Evolutionary conservation across 2,113 vertebrate genomes (phyloP), one percentile per base, ranked within the genome.

Genomic region (Sorex araneus): DNA sequence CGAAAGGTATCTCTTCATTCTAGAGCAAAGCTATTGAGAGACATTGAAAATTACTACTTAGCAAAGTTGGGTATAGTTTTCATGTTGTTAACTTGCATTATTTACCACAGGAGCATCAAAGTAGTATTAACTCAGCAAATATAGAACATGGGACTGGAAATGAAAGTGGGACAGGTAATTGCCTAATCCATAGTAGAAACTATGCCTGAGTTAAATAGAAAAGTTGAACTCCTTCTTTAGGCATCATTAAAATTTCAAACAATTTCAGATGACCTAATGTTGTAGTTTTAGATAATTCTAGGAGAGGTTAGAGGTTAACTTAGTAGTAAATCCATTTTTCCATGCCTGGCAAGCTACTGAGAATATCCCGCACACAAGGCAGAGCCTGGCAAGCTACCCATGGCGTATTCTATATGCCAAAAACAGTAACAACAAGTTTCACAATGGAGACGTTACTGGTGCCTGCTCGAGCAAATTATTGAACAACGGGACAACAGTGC

Each of bases 21-120:
- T 79, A 91, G 82, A 78, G 74, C 45, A 92, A 93, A 94, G 92
- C 21, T 80, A 63, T 92, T 85, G 69, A 70, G 70, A 96, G 73
- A 92, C 34, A 70, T 30, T 91, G 71, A 94, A 90, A 93, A 89
- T 75, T 67, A 3, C 40, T 92, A 30, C 60, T 7, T 96, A 89
- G 71, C 57, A 83, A 95, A 89, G 70, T 92, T 92, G 64, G 63
- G 85, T 82, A 81, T 63, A 94, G 15, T 18, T 28, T 94, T 47
- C 81, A 28, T 50, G 43, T 43, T 63, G 30, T 69, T 77, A 50
- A 36, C 3, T 8, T 96, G 67, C 80, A 95, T 94, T 94, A 95
- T 96, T 96, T 96, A 97, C 94, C 76, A 73, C 23, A 87, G 43
- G n/a, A 81, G 16, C 30, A 71, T 93, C 36, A 83, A 93, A 94